A percentile compares a stretch with the other conserved stretches of the same genome.
Conservation (phyloP, 1,140 invertebrate genomes). For the Trigoniulus corallinus region DNA sequence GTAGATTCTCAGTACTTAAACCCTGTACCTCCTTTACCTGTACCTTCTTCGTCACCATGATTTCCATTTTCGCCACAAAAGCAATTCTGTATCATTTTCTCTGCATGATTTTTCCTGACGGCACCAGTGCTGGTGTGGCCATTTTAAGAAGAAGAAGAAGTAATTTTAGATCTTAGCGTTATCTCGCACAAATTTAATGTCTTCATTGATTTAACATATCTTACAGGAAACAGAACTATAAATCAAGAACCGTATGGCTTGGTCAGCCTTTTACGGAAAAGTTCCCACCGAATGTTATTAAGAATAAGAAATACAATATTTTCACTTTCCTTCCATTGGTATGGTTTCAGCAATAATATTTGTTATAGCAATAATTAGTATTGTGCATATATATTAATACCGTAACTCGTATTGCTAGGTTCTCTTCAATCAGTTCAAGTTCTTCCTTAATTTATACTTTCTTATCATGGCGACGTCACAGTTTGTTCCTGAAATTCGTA, state of each 20-base stretch:
- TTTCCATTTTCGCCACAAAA: too few species aligned
- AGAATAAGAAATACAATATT: constrained; percentile 98
- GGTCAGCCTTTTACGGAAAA: constrained; percentile 34
- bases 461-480: constrained; percentile 94
- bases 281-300: constrained; percentile 87
- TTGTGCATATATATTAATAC: background rate
- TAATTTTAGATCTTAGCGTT: too few species aligned
- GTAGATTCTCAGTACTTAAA: too few species aligned
- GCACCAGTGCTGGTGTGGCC: too few species aligned
- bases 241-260: constrained; percentile 31
- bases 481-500: constrained; percentile 88
- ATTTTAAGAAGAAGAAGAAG: too few species aligned
- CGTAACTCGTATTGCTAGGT: constrained; percentile 37
- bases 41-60: too few species aligned
- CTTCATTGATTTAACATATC: too few species aligned
- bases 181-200: too few species aligned
- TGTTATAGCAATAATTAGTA: constrained; percentile 3
- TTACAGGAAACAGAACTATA: constrained; percentile 27
- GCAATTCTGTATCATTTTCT: too few species aligned
- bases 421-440: constrained; percentile 96
- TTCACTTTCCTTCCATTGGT: constrained; percentile 95
- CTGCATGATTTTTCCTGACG: too few species aligned
- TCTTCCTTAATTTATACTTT: constrained; percentile 98
- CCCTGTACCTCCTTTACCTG: too few species aligned
- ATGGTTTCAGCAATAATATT: constrained; percentile 16